Evolutionary conservation across 1,140 invertebrate species (phyloP), one percentile per base, ranked within the genome.

Genomic region (Heliothis subflexa): DNA sequence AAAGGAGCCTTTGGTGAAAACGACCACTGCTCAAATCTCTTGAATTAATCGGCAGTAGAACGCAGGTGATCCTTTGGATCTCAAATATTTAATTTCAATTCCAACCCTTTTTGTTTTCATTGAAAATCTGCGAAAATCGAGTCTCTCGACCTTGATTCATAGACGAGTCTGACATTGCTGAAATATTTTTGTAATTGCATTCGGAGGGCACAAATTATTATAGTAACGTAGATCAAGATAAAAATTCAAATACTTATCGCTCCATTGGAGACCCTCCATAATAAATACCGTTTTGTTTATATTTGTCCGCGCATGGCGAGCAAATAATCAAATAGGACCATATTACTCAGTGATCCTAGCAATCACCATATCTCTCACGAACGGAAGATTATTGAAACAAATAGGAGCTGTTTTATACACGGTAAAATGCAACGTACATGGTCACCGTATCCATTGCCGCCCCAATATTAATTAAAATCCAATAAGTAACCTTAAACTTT

Each of bases 21-120:
- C 33, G 33, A 40, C 18, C 18, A 57, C 10, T 25, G 11, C 55
- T 25, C 33, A 57, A 57, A 57, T 10, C 55, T 57, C 55, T 57
- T 57, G 55, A 25, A 25, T 57, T 57, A 55, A 55, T 55, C 54
- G 54, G 5, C 4, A 21, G 7, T 9, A 18, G 16, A 10, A 10
- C 7, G 52, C 50, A 52, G 50, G 13, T 52, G 50, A 52, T 21
- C 33, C 33, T 40, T 40, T 40, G 18, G 52, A 11, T 18, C 55
- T 14, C 21, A 11, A 14, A 59, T 59, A 59, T 59, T 59, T 59
- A 28, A 59, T 59, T 59, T 18, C 55, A 28, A 59, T 28, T 13
- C 12, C 11, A 40, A 40, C 33, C 33, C 33, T 40, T 40, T 40
- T 40, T 40, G 33, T 40, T 40, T 40, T 9, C 33, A 40, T 40